These are phyloP conservation scores for Julus scandinavius DNA, from an alignment of 2,888 invertebrate genomes.

Conservation along the genomic window DNA sequence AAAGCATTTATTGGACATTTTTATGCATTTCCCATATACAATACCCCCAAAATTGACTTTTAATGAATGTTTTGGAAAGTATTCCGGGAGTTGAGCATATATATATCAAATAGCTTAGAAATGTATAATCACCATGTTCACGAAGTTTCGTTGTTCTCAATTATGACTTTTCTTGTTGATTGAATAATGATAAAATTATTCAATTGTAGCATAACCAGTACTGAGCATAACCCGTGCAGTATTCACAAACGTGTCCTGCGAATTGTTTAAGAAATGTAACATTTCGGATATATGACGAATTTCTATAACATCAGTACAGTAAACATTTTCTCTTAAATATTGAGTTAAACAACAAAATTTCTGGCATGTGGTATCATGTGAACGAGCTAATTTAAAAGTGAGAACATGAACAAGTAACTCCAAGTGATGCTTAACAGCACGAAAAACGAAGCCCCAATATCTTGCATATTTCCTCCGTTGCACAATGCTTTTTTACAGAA, in stretches of 20 bases:
- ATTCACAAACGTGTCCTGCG: too few relatives aligned
- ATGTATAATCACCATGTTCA: neutral
- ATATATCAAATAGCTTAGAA: neutral
- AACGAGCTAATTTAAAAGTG: neutral
- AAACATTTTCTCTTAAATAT: neutral
- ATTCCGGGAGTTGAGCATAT: neutral
- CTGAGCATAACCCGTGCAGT: too few relatives aligned
- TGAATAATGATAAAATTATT: too few relatives aligned
- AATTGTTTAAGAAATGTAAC: too few relatives aligned
- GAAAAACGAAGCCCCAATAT: neutral
- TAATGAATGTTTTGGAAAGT: neutral
- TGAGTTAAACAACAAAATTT: neutral
- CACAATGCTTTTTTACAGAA: conserved; percentile 30
- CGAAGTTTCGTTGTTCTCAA: neutral
- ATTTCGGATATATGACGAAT: too few relatives aligned
- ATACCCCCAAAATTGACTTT: neutral
- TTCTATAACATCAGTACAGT: too few relatives aligned
- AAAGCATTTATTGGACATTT: neutral
- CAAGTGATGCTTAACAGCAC: conserved; percentile 37
- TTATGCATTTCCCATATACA: neutral
- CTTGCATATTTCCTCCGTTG: conserved; percentile 32
- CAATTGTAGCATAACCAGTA: too few relatives aligned
- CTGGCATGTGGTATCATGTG: neutral
- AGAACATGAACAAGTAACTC: neutral
- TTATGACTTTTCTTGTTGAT: too few relatives aligned